Base-by-base conservation (phyloP, 2,113 vertebrate genomes). In the Zingel zingel region DNA sequence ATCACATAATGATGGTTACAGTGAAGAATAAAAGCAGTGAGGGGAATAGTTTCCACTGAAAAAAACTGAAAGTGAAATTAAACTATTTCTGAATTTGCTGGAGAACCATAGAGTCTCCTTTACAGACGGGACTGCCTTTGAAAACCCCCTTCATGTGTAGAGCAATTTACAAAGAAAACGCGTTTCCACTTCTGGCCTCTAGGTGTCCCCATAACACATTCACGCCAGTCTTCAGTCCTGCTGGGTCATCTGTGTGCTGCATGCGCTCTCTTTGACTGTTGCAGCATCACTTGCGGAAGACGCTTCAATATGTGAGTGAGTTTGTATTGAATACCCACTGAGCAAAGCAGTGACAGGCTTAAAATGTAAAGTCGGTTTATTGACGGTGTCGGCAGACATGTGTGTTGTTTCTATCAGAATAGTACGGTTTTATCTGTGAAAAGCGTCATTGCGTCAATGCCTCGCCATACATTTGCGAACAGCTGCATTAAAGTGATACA, bases 131-230 rank as follows among this genome's bases (percentile, higher is more conserved):
- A 8, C 33, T 59, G 14, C 11, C 9, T 63, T 61, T 70, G 25
- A 71, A 58, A 58, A 9, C 10, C 16, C 1, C 1, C 11, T n/a
- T 48, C 45, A 25, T n/a, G 6, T 2, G 10, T 4, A 16, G 1
- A 56, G 51, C 8, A 33, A 12, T 13, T 19, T 2, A 2, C 7
- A 54, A 15, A 47, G 13, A n/a, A 57, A 15, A 25, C 2, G 23
- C 23, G 3, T 13, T 90, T 70, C 72, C 62, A 33, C 13, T 1
- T 73, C 27, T 51, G 61, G 64, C 91, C 93, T 90, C 56, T 90
- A 92, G 89, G 50, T 63, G 94, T 90, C 94, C 6, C 89, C 63
- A 19, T 81, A 56, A 47, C 5, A 70, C 50, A 45, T 21, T 0
- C 0, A 19, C 11, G 14, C 57, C 51, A 0, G 33, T 81, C 45